Conservation (phyloP, 2,888 invertebrate genomes). For the Noctua fimbriata region DNA sequence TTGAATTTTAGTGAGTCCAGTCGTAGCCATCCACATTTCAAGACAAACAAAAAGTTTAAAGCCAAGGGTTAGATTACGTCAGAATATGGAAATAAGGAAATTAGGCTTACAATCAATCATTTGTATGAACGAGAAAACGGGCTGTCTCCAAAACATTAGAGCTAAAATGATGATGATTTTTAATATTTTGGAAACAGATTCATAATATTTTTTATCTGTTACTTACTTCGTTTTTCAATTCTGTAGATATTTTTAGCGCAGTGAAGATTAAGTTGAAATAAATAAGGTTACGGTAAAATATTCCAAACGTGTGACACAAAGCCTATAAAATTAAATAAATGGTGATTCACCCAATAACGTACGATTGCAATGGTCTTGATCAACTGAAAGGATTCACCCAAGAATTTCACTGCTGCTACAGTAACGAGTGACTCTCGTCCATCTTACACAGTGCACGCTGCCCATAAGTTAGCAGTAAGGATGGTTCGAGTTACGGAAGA, state of each 20-base stretch:
- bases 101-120: neutral
- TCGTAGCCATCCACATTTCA: too few relatives aligned
- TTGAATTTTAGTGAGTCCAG: too few relatives aligned
- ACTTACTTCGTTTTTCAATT: neutral
- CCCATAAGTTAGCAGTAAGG: too few relatives aligned
- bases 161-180: neutral
- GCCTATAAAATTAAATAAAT: neutral
- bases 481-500: too few relatives aligned
- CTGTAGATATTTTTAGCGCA: constrained; percentile 1
- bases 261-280: constrained; percentile 7
- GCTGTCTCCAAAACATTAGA: neutral
- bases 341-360: neutral
- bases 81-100: neutral
- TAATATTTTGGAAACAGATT: neutral
- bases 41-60: too few relatives aligned
- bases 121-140: neutral
- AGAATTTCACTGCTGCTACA: too few relatives aligned
- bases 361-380: neutral
- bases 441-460: too few relatives aligned
- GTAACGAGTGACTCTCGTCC: too few relatives aligned
- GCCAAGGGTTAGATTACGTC: neutral
- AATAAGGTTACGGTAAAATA: constrained; percentile 1
- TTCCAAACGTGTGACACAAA: constrained; percentile 1
- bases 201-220: neutral
- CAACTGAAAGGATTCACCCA: neutral